Conservation (phyloP, 2,113 vertebrate species). For the Lonchura striata region DNA sequence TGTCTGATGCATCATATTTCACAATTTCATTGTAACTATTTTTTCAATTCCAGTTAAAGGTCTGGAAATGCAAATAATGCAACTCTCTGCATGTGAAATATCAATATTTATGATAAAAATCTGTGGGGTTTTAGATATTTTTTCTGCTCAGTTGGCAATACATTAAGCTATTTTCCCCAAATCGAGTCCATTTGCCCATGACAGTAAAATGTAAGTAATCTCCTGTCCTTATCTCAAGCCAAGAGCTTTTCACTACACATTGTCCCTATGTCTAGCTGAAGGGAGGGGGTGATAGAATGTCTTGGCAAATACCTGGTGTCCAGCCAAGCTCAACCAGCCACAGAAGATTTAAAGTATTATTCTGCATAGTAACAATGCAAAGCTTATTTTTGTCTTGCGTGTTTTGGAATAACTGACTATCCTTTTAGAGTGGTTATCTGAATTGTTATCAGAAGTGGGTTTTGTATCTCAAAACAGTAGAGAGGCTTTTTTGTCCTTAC, state of each 20-base stretch:
- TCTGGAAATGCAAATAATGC: not conserved
- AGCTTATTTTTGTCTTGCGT: not conserved
- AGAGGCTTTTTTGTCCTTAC: not conserved
- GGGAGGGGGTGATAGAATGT: not conserved
- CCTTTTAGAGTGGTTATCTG: not conserved
- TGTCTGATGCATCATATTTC: not conserved
- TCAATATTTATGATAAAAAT: not conserved
- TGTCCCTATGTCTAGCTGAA: not conserved
- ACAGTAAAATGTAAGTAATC: not conserved
- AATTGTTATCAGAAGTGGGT: not conserved
- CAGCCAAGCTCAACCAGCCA: not conserved
- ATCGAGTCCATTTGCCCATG: fast-evolving
- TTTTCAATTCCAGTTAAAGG: not conserved
- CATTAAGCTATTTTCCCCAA: not conserved
- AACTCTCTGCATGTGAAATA: not conserved
- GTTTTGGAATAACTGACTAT: not conserved
- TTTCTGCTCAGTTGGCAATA: not conserved
- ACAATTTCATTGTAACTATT: not conserved
- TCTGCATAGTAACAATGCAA: not conserved
- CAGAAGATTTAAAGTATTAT: not conserved
- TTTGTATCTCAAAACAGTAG: not conserved
- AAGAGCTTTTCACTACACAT: not conserved
- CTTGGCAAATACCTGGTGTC: not conserved
- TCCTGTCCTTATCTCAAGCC: not conserved
- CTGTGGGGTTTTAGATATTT: not conserved